These are phyloP conservation scores for Synanthedon tipuliformis DNA, from an alignment of 2,888 invertebrate species.

Conservation along the genomic window DNA sequence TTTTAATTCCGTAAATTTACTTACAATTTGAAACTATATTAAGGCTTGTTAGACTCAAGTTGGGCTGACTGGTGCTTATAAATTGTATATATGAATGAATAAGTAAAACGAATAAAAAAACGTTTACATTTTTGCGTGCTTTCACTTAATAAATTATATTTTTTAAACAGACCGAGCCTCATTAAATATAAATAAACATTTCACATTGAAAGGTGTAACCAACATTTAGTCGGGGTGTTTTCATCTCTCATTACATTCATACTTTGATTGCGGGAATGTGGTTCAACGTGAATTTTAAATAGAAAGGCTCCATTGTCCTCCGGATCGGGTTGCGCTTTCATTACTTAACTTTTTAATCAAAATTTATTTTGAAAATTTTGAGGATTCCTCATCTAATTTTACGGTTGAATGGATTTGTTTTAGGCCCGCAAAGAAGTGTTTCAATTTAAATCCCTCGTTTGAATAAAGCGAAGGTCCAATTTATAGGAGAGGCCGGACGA, in stretches of 20 bases:
- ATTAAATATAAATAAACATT: not conserved
- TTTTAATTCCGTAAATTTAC: too few species aligned
- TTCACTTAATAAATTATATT: not conserved
- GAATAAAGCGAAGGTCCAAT: slow-evolving; percentile 48
- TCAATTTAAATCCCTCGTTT: slow-evolving; percentile 52
- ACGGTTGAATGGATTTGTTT: slow-evolving; percentile 59
- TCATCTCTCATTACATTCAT: slow-evolving; percentile 4
- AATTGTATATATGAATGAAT: too few species aligned
- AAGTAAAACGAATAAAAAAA: not conserved
- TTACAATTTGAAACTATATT: too few species aligned
- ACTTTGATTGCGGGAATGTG: slow-evolving; percentile 7
- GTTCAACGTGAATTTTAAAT: slow-evolving; percentile 6
- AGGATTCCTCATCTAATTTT: slow-evolving; percentile 56
- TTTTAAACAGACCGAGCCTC: too few species aligned
- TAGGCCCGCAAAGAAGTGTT: slow-evolving; percentile 53
- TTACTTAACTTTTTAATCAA: slow-evolving; percentile 58
- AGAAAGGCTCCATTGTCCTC: slow-evolving; percentile 18
- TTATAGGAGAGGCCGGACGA: slow-evolving; percentile 37
- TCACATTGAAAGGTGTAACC: not conserved
- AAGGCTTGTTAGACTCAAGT: too few species aligned
- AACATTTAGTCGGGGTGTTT: slow-evolving; percentile 3
- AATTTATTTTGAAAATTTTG: slow-evolving; percentile 50
- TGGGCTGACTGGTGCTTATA: too few species aligned
- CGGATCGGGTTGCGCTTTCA: slow-evolving; percentile 42
- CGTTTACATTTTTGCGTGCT: not conserved